Conservation (phyloP, 2,888 invertebrate species). For the Rhagium mordax region DNA sequence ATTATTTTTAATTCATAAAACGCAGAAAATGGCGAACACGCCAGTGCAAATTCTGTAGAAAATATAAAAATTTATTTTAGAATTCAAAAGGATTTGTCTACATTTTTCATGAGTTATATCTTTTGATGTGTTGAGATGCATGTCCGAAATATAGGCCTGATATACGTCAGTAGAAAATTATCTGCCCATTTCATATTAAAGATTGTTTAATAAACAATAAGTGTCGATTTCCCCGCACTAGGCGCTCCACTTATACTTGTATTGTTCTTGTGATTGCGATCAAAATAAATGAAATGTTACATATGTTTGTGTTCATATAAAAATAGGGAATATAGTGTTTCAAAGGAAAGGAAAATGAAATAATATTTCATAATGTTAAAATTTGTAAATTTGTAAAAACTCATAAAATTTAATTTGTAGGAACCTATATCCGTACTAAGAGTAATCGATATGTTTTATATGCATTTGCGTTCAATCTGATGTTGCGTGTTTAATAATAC, state of each 20-base stretch:
- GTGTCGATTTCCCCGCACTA: neutral
- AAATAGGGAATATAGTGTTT: slow-evolving; percentile 4
- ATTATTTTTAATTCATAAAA: too few relatives aligned
- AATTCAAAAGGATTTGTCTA: too few relatives aligned
- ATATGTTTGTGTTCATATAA: slow-evolving; percentile 29
- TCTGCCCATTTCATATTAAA: neutral
- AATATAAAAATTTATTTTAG: too few relatives aligned
- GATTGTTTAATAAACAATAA: neutral
- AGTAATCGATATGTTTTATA: neutral
- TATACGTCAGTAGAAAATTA: neutral
- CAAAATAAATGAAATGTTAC: neutral
- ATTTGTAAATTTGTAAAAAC: slow-evolving; percentile 16
- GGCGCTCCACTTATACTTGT: neutral
- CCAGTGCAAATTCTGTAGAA: too few relatives aligned
- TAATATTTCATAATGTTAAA: neutral
- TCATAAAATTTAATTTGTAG: slow-evolving; percentile 6
- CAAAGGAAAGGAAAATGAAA: neutral
- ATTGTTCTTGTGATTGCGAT: neutral
- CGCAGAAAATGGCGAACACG: too few relatives aligned
- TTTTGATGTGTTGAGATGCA: too few relatives aligned
- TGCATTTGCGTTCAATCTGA: neutral
- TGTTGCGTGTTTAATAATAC: neutral
- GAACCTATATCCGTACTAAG: slow-evolving; percentile 1
- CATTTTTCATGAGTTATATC: too few relatives aligned
- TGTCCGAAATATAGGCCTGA: too few relatives aligned